Base-by-base conservation (phyloP, 2,797 vertebrate species). In the Simalia tracyae region DNA sequence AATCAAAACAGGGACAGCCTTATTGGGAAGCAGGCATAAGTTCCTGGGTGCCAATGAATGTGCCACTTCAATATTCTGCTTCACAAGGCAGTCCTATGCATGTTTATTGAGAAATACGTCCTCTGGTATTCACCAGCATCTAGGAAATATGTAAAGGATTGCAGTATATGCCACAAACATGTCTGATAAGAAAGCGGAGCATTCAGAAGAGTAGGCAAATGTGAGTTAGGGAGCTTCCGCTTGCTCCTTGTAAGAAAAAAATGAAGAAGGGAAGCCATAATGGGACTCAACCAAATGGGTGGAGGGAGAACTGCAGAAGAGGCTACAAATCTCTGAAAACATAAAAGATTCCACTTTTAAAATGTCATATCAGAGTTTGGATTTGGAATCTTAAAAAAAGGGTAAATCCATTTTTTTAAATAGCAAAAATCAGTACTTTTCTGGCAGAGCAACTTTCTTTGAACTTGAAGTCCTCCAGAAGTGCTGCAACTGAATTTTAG, bases 131-230 rank as follows among this genome's bases (percentile, higher is more conserved):
- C 90, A 42, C 36, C 61, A 76, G 19, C 5, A n/a, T 57, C 15
- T 11, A 60, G 0, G 36, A 68, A 91, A 19, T 72, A 87, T 22
- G 12, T 31, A 36, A 36, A 50, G 24, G 64, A 22, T 12, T 42
- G 5, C 54, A 50, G 9, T 19, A 24, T 86, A 86, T 54, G 84
- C 56, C 36, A 31, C 4, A 64, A 86, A 54, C 19, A 19, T 0
- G 31, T 19, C 9, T 90, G 66, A 59, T 2, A 90, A 63, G 14
- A 64, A 81, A 61, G 22, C 11, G 87, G 66, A 17, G 86, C 5
- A 60, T 94, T 96, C 94, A 96, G 91, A 84, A 26, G 42, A 2
- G 7, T 0, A 60, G 81, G 26, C 57, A 86, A 5, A 36, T 15
- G 61, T 76, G 90, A 84, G 31, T 63, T 66, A 26, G 60, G 81